A percentile compares a stretch with the other conserved stretches of the same genome.
Evolutionary conservation across 2,113 vertebrate genomes (phyloP).

Genomic region (Gila orcuttii): DNA sequence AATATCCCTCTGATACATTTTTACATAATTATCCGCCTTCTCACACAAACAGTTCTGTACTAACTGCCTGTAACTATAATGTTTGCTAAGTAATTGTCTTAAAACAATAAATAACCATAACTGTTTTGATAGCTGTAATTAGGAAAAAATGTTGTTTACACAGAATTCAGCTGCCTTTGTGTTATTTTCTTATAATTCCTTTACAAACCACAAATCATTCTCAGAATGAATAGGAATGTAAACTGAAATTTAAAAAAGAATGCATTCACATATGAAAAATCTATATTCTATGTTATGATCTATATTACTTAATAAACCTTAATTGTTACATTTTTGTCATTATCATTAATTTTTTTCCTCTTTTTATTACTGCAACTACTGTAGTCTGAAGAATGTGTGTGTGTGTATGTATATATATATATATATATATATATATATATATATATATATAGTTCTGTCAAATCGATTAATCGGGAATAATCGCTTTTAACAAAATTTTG

Average conservation of each 20-base stretch:
- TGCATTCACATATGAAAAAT: background rate
- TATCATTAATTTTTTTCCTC: background rate
- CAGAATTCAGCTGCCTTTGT: background rate
- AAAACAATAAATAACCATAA: background rate
- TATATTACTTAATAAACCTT: background rate
- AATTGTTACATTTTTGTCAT: background rate
- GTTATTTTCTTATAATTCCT: background rate
- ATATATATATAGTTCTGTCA: no score
- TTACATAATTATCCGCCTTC: background rate
- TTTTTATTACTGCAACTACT: no score
- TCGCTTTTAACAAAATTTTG: no score
- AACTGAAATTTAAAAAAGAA: background rate
- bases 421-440: no score
- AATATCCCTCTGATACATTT: constrained; percentile 11
- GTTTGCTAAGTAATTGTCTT: background rate
- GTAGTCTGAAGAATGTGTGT: no score
- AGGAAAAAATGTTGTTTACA: background rate
- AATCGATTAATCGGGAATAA: no score
- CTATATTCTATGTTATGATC: background rate
- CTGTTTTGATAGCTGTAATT: background rate
- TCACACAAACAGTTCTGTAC: background rate
- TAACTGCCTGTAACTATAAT: background rate
- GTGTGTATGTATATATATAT: no score
- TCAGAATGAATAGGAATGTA: background rate
- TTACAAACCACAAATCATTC: background rate